Percentiles rank a stretch among this genome's conserved stretches.
These are phyloP conservation scores for Leptopilina clavipes DNA, from an alignment of 1,140 invertebrate genomes.

Conservation along the genomic window DNA sequence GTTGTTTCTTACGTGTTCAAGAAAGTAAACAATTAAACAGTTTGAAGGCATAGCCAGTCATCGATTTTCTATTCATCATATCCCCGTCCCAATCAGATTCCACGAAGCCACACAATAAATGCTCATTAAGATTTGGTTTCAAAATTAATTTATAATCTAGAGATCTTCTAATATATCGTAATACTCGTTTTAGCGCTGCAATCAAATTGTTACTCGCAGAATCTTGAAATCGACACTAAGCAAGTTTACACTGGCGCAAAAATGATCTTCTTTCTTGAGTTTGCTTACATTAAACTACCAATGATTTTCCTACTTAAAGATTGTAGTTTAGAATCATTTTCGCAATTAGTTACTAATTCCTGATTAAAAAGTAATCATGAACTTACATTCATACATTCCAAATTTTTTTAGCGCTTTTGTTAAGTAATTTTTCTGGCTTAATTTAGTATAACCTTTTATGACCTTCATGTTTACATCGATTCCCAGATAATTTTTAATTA, in stretches of 20 bases:
- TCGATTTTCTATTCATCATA: not conserved
- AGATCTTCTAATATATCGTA: not conserved
- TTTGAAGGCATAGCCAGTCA: not conserved
- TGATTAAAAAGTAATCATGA: no score
- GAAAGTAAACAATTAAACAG: conserved; percentile 26
- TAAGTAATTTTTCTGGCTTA: no score
- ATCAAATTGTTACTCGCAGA: not conserved
- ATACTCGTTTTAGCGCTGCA: not conserved
- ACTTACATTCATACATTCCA: no score
- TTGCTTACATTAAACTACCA: not conserved
- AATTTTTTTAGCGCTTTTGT: no score
- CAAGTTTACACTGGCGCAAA: not conserved
- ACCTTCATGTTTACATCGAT: not conserved
- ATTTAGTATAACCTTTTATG: not conserved
- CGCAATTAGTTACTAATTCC: no score
- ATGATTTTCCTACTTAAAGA: no score
- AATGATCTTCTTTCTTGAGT: not conserved
- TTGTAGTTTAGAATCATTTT: no score
- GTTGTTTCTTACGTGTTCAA: conserved; percentile 57
- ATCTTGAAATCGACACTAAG: conserved; percentile 1
- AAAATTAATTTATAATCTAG: not conserved
- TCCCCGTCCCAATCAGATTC: conserved; percentile 28
- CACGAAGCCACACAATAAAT: not conserved
- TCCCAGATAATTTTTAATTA: no score
- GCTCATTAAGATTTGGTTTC: not conserved